A percentile compares a stretch with the other conserved stretches of the same genome.
These are phyloP conservation scores for Hippocampus kuda DNA, from an alignment of 2,797 vertebrate species.

Conservation along the genomic window DNA sequence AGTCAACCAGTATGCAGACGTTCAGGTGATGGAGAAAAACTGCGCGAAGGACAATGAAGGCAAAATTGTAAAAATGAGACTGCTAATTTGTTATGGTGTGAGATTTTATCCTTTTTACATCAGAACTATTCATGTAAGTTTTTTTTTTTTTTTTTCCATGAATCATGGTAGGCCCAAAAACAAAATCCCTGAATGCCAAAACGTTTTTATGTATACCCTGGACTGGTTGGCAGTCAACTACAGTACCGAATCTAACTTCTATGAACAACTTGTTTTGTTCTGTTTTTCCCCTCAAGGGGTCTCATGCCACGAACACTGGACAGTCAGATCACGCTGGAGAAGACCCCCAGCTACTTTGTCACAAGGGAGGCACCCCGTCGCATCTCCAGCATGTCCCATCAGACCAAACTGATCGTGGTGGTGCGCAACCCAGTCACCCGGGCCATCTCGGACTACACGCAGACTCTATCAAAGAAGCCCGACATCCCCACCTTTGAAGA, in stretches of 20 bases:
- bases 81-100: too few relatives aligned
- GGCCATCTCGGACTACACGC: slow-evolving; percentile 95
- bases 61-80: background rate
- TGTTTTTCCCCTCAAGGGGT: slow-evolving; percentile 64
- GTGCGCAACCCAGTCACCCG: slow-evolving; percentile 91
- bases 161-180: too few relatives aligned
- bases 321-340: slow-evolving; percentile 93
- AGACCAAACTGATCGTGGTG: slow-evolving; percentile 91
- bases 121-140: too few relatives aligned
- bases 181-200: too few relatives aligned
- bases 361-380: slow-evolving; percentile 83
- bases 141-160: too few relatives aligned
- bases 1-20: background rate
- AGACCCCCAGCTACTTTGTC: slow-evolving; percentile 96
- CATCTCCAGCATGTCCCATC: slow-evolving; percentile 83
- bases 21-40: background rate
- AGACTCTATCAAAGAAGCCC: slow-evolving; percentile 92
- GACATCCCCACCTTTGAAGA: slow-evolving; percentile 93
- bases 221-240: too few relatives aligned
- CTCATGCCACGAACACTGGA: slow-evolving; percentile 89
- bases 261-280: slow-evolving; percentile 16
- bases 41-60: background rate
- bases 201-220: too few relatives aligned
- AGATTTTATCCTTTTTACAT: too few relatives aligned
- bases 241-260: too few relatives aligned